Conservation (phyloP, 2,797 vertebrate species). For the Prionace glauca region DNA sequence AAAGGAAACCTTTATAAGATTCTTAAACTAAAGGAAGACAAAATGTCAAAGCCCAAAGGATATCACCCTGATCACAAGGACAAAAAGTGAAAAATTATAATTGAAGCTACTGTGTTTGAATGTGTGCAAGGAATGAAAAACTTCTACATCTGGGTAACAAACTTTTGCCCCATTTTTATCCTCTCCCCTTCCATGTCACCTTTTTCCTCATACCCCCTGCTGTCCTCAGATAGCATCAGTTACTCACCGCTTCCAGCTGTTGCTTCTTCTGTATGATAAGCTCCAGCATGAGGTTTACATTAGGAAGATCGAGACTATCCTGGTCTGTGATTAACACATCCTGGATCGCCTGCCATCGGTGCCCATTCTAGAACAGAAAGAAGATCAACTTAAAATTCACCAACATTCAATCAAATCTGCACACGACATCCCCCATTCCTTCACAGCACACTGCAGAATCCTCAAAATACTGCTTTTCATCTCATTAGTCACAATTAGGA, state of each 20-base stretch:
- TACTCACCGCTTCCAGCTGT: slow-evolving; percentile 87
- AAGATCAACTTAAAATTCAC: slow-evolving; percentile 39
- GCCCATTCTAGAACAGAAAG: slow-evolving; percentile 71
- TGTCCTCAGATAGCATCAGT: not conserved
- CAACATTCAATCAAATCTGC: not conserved
- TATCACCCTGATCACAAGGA: not conserved
- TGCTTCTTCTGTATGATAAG: slow-evolving; percentile 94
- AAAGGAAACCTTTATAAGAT: not conserved
- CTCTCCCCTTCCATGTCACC: not conserved
- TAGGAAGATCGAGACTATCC: slow-evolving; percentile 91
- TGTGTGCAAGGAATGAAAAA: not conserved
- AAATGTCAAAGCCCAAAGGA: not conserved
- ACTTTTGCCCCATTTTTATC: not conserved
- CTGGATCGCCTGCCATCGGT: slow-evolving; percentile 93
- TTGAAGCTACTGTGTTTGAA: too few species aligned
- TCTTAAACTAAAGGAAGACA: not conserved
- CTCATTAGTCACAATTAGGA: not conserved
- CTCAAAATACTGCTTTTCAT: not conserved
- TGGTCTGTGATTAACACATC: slow-evolving; percentile 88
- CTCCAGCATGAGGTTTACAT: slow-evolving; percentile 95
- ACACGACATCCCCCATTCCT: not conserved
- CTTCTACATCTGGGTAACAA: not conserved
- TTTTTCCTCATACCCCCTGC: not conserved
- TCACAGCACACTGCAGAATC: not conserved
- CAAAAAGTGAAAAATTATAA: not conserved